phyloP scores from a whole-genome alignment of 35 echinoderm and acorn worm genomes.

The Anneissia japonica region DNA sequence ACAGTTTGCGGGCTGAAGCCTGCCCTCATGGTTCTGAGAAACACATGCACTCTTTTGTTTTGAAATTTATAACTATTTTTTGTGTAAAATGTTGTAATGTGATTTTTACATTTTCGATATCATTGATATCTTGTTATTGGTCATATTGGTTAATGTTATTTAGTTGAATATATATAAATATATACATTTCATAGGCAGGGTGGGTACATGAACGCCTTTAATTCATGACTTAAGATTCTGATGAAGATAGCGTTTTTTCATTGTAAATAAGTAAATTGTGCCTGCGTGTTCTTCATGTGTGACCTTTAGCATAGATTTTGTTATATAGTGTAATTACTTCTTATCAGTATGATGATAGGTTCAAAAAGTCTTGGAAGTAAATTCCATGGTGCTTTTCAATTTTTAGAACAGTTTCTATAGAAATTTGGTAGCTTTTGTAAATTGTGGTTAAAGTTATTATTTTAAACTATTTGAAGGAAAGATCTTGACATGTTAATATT shows the following conservation, averaged over 20 bases:
- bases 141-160: not conserved
- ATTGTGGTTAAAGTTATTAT: conserved; percentile 2
- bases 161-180: not conserved
- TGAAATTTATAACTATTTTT: not conserved
- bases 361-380: not conserved
- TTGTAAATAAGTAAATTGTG: conserved; percentile 2
- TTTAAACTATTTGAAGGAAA: not conserved
- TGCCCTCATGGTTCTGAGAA: conserved; percentile 1
- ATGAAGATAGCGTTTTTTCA: not conserved
- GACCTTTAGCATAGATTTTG: not conserved
- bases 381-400: not conserved
- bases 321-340: not conserved
- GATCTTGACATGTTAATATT: not conserved
- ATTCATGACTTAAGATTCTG: not conserved
- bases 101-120: not conserved
- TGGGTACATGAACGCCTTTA: not conserved
- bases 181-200: not conserved
- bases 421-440: not conserved
- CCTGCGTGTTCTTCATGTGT: not conserved
- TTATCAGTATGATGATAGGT: not conserved
- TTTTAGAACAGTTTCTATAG: not conserved
- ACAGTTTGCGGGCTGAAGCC: not conserved
- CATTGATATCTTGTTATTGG: not conserved
- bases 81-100: not conserved
- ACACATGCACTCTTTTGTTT: not conserved